Conservation (phyloP, 2,113 vertebrate genomes). For the Gopherus evgoodei region DNA sequence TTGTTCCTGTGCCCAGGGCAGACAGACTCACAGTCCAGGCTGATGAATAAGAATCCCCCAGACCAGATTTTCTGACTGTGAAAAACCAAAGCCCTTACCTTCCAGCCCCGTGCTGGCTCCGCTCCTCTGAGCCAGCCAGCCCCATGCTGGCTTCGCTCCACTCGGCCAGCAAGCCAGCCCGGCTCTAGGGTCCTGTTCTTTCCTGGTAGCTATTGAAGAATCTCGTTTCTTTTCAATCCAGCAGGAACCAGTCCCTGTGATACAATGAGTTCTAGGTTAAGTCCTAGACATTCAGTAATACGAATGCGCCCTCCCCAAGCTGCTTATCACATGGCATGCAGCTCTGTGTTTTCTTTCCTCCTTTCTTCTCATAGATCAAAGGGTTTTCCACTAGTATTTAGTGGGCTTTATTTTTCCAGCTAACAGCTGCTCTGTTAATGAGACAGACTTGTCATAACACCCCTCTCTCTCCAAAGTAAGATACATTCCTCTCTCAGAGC, state of each 20-base stretch:
- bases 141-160: accelerated
- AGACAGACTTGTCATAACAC: background rate
- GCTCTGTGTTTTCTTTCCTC: background rate
- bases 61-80: background rate
- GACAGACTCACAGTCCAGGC: background rate
- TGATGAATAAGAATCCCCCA: background rate
- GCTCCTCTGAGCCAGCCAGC: background rate
- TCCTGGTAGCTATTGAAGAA: accelerated
- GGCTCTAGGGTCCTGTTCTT: background rate
- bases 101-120: background rate
- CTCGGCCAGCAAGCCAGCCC: background rate
- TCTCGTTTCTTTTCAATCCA: background rate
- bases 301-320: background rate
- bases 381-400: background rate
- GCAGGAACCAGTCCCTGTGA: accelerated
- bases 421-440: background rate
- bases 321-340: background rate
- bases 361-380: background rate
- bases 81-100: background rate
- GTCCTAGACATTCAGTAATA: background rate
- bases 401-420: background rate
- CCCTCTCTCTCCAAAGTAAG: background rate
- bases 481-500: background rate
- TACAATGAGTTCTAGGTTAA: background rate
- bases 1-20: background rate